phyloP scores from a whole-genome alignment of 2,113 vertebrate species.

The Gila orcuttii region DNA sequence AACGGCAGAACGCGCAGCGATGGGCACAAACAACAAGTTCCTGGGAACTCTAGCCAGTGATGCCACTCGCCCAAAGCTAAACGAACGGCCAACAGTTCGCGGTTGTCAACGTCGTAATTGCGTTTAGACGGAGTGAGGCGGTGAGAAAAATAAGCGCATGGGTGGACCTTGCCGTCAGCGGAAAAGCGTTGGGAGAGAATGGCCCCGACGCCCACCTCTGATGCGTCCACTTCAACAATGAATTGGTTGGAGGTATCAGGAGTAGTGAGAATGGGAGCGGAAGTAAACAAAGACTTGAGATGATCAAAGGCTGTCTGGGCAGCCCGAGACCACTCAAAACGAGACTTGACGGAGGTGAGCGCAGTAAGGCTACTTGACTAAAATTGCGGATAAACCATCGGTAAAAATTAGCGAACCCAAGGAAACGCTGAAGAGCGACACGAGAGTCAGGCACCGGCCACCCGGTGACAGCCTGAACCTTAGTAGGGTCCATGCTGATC shows the following conservation, averaged over 20 bases:
- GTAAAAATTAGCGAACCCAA: background rate
- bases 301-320: background rate
- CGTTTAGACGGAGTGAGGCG: background rate
- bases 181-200: background rate
- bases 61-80: too few relatives aligned
- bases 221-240: background rate
- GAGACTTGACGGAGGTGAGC: background rate
- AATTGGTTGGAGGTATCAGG: background rate
- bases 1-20: too few relatives aligned
- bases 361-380: background rate
- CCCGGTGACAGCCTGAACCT: background rate
- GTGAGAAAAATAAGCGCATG: background rate
- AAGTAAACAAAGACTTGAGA: background rate
- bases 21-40: too few relatives aligned
- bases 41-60: too few relatives aligned
- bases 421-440: background rate
- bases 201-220: too few relatives aligned
- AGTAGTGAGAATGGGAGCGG: background rate
- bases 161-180: background rate
- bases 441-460: background rate
- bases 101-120: background rate
- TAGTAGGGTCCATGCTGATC: background rate
- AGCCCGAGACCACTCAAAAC: too few relatives aligned
- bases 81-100: background rate
- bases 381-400: background rate